Evolutionary conservation across 2,113 vertebrate genomes (phyloP), one percentile per base, ranked within the genome.

Genomic region (Mustelus asterias): DNA sequence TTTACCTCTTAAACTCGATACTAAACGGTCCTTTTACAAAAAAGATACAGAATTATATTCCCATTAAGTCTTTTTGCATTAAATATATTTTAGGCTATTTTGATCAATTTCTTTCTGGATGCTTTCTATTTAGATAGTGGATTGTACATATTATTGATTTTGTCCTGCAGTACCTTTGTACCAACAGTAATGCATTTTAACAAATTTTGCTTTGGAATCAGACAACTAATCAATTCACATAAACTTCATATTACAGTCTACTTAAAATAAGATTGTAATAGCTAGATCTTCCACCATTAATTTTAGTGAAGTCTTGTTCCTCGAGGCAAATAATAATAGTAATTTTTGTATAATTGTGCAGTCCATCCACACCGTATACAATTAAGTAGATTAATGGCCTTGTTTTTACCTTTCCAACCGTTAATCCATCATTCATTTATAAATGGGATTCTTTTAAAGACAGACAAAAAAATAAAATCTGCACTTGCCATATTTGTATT

Each of bases 331-430:
- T 76, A 95, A 95, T 72, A 95, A 72, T 95, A 95, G 94, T 72
- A 72, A 95, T 95, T 95, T 95, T 70, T 95, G 44, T 95, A 76
- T 95, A 95, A 95, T 95, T 95, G 37, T 72, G 67, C 69, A 70
- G 67, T 95, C 94, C 94, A 72, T 72, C 94, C 69, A 95, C 69
- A 72, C 44, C 33, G 69, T 72, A 54, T 26, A 95, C 94, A 72
- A 72, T 95, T 95, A 95, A 95, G 44, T 95, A 95, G 94, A 95
- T 95, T 95, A 95, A 95, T 95, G 94, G 94, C 94, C 94, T 95
- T 72, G 69, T 95, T 95, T 95, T 95, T 95, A 95, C 67, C 67
- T 72, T 95, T 95, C 41, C 69, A 95, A 95, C 70, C 54, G 94
- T 72, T 72, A 95, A 95, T 95, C 94, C 94, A 95, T 95, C 69